A percentile compares a stretch with the other conserved stretches of the same genome.
phyloP scores from a whole-genome alignment of 2,888 invertebrate species.

The Cylindroiulus punctatus region DNA sequence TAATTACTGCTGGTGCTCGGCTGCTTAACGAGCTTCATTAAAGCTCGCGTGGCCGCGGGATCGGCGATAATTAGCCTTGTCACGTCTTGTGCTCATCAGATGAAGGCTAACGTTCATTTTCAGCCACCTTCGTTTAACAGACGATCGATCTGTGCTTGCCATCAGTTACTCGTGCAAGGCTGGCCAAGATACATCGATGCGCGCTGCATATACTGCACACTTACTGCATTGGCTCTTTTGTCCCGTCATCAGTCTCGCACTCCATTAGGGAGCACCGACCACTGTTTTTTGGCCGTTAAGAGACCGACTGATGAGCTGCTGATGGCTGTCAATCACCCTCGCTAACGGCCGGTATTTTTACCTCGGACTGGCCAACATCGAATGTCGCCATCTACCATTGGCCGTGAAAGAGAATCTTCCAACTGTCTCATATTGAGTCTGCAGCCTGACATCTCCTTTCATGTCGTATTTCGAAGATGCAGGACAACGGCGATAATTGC shows the following conservation, averaged over 20 bases:
- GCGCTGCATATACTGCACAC: constrained; percentile 6
- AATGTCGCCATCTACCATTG: too few species aligned
- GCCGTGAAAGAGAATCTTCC: too few species aligned
- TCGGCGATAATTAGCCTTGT: constrained; percentile 57
- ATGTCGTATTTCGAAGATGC: too few species aligned
- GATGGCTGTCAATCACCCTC: not conserved
- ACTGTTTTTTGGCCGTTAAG: not conserved
- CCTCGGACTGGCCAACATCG: too few species aligned
- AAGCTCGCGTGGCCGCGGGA: constrained; percentile 55
- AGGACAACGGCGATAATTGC: not conserved
- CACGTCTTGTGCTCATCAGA: constrained; percentile 55
- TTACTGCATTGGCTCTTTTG: constrained; percentile 19
- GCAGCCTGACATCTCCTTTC: too few species aligned
- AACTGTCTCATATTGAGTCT: too few species aligned
- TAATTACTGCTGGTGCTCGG: constrained; percentile 35
- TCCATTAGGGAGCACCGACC: not conserved
- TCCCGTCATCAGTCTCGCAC: constrained; percentile 11
- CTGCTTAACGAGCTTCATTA: constrained; percentile 57
- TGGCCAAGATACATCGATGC: not conserved
- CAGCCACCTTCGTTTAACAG: constrained; percentile 35
- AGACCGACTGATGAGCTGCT: not conserved
- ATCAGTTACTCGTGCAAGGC: not conserved
- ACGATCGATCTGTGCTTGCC: constrained; percentile 31
- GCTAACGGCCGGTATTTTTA: too few species aligned
- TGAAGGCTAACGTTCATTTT: constrained; percentile 51